phyloP scores from a whole-genome alignment of 2,888 invertebrate species.

The Amiota minor region DNA sequence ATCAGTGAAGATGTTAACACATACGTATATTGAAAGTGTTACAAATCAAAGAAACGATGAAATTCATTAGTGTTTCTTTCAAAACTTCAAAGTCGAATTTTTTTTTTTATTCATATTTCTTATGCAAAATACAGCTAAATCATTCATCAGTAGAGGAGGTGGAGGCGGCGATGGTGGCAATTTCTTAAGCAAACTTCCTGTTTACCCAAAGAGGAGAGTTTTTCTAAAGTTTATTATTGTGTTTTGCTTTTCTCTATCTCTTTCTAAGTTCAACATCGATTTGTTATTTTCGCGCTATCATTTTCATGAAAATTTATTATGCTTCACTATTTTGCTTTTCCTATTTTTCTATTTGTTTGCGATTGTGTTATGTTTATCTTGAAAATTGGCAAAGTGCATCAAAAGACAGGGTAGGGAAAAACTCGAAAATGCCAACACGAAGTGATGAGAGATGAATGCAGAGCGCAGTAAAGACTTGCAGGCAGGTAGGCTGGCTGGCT shows the following conservation, averaged over 20 bases:
- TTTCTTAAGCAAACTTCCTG: slow-evolving; percentile 2
- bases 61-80: no score
- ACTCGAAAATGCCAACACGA: slow-evolving; percentile 5
- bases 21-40: no score
- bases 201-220: slow-evolving; percentile 26
- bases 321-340: slow-evolving; percentile 8
- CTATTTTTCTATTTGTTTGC: no score
- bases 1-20: no score
- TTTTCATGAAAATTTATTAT: slow-evolving; percentile 25
- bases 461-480: not conserved
- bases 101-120: no score
- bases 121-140: not conserved
- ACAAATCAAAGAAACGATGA: no score
- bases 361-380: slow-evolving; percentile 40
- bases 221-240: no score
- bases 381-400: slow-evolving; percentile 46
- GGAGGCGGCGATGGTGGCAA: no score
- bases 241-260: slow-evolving; percentile 27
- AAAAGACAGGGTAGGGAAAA: not conserved
- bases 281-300: slow-evolving; percentile 28
- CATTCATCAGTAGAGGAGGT: not conserved
- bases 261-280: not conserved
- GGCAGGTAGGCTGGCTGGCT: not conserved
- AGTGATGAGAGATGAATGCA: not conserved
- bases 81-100: no score